Conservation (phyloP, 2,888 invertebrate genomes). For the Zhuqinia jingwanae region DNA sequence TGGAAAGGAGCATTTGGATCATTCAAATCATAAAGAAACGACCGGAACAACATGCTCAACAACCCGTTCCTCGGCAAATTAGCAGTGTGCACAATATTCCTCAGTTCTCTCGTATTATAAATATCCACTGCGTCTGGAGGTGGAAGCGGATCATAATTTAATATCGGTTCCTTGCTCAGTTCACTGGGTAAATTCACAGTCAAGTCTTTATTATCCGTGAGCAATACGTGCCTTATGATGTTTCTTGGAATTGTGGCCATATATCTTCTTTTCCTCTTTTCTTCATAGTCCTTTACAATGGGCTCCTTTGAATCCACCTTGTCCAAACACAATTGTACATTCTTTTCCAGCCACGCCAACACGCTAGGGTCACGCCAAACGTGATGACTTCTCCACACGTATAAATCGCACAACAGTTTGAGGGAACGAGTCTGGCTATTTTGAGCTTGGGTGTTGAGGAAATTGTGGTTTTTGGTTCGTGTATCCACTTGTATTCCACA, state of each 20-base stretch:
- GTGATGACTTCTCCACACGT: constrained; percentile 87
- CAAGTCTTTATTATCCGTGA: constrained; percentile 88
- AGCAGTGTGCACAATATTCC: constrained; percentile 77
- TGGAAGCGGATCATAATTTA: constrained; percentile 90
- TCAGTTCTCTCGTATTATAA: constrained; percentile 83
- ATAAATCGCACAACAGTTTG: constrained; percentile 87
- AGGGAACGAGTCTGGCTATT: constrained; percentile 84
- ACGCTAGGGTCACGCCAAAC: constrained; percentile 90
- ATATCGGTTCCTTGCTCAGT: constrained; percentile 83
- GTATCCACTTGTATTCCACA: constrained; percentile 88
- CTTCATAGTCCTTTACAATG: constrained; percentile 84
- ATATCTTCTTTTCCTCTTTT: constrained; percentile 85
- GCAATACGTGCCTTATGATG: constrained; percentile 86
- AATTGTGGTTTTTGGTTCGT: constrained; percentile 83
- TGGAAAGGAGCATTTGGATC: constrained; percentile 81
- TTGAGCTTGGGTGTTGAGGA: constrained; percentile 81
- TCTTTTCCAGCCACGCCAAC: constrained; percentile 88
- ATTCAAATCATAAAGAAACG: constrained; percentile 85
- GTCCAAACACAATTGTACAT: constrained; percentile 86
- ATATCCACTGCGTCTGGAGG: constrained; percentile 88
- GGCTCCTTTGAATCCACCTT: constrained; percentile 85
- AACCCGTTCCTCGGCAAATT: constrained; percentile 79
- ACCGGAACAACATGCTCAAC: constrained; percentile 86
- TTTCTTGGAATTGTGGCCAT: constrained; percentile 85
- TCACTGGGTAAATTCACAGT: constrained; percentile 83